Evolutionary conservation across 2,797 vertebrate species (phyloP), one percentile per base, ranked within the genome.

Genomic region (Sus cebifrons): DNA sequence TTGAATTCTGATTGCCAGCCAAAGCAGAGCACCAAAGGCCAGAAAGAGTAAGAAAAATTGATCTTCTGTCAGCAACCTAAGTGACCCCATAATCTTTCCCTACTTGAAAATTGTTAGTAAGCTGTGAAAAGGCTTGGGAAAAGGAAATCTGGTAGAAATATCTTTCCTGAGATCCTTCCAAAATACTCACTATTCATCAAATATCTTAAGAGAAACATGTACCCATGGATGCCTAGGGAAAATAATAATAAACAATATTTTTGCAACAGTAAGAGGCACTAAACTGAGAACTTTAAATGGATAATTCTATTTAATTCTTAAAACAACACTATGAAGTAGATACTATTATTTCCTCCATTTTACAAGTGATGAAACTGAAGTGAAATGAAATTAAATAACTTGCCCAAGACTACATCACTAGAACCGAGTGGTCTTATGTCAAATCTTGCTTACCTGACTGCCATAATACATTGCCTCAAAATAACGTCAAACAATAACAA

Each of bases 21-120:
- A 96, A 96, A 87, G 81, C 13, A 92, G 68, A 86, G 93, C 40
- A 96, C 90, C 92, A 85, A 94, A 97, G 92, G 75, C 87, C 83
- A 58, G 70, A 25, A 11, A 77, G 54, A 95, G 85, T 56, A 92
- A 92, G 71, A 74, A 91, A 93, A 95, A 94, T 82, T n/a, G 65
- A 88, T 91, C 73, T 85, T 78, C 86, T 79, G 23, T 97, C 92
- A 94, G 40, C 67, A 81, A 83, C 75, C 64, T 91, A 92, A 92
- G 82, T 0, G 12, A 94, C 79, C 40, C 62, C 44, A 70, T 91
- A 95, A 85, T 85, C 85, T 95, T 94, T 84, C 52, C 16, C 75
- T 75, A 29, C 49, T 88, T 91, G 40, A 93, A 97, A 97, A 95
- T 16, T 70, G 40, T 94, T 92, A 94, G 40, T 83, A 86, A 97